These are phyloP conservation scores for Phoeniculus purpureus DNA, from an alignment of 2,797 vertebrate species.

Conservation along the genomic window DNA sequence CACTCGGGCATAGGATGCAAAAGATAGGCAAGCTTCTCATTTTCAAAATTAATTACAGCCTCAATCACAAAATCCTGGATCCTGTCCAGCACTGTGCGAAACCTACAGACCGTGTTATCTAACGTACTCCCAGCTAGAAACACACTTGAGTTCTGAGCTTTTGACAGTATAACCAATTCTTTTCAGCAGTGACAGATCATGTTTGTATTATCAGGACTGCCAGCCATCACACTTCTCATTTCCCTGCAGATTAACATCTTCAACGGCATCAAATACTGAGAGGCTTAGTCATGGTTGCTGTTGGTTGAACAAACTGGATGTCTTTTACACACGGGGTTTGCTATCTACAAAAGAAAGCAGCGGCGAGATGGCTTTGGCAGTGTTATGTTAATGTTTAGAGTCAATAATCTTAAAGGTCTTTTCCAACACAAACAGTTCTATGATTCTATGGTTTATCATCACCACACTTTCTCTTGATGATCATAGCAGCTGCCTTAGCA, in stretches of 20 bases:
- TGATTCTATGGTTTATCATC: neutral
- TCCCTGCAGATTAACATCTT: neutral
- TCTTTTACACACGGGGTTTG: neutral
- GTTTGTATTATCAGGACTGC: neutral
- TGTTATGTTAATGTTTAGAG: neutral
- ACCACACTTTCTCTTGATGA: neutral
- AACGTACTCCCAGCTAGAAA: neutral
- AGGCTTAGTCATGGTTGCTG: neutral
- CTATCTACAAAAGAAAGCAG: neutral
- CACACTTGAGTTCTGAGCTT: neutral
- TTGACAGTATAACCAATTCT: neutral
- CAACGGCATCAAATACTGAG: neutral
- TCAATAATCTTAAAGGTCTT: neutral
- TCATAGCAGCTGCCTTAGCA: neutral
- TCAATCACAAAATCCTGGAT: neutral
- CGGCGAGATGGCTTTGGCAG: neutral
- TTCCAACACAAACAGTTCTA: neutral
- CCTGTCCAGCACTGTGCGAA: neutral
- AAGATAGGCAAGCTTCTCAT: neutral
- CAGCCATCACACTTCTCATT: neutral
- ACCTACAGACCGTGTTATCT: neutral
- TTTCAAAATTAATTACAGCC: neutral
- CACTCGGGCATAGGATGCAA: neutral
- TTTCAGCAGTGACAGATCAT: neutral
- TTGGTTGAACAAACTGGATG: neutral